Conservation (phyloP, 2,888 invertebrate species). For the Drosophila borborema region DNA sequence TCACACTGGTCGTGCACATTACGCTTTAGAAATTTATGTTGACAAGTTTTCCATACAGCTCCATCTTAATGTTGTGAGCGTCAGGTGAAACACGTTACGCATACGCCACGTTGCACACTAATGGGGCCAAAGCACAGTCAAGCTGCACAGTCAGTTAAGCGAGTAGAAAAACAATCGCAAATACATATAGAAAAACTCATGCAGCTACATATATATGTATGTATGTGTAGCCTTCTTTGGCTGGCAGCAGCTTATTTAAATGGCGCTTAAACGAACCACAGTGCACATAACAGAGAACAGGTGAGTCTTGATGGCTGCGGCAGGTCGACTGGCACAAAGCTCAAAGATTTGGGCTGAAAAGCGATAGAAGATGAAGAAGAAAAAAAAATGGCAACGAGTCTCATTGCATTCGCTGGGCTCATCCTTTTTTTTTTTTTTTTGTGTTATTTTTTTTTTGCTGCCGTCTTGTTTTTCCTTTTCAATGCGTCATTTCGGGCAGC, state of each 20-base stretch:
- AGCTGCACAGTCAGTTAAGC: constrained; percentile 8
- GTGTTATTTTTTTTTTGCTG: constrained; percentile 24
- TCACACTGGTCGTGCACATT: constrained; percentile 63
- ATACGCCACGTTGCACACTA: constrained; percentile 74
- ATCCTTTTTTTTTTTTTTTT: neutral
- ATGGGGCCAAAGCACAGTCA: constrained; percentile 60
- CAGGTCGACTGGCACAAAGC: constrained; percentile 35
- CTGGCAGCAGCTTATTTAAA: constrained; percentile 62
- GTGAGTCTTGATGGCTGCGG: constrained; percentile 20
- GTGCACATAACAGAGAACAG: constrained; percentile 18
- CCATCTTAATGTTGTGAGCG: constrained; percentile 42
- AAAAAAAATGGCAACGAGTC: neutral
- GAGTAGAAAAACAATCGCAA: constrained; percentile 8
- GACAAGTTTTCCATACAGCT: constrained; percentile 65
- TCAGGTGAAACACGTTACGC: constrained; percentile 73
- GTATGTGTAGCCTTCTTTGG: constrained; percentile 36
- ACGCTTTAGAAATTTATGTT: constrained; percentile 69
- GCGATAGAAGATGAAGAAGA: neutral
- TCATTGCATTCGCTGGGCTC: constrained; percentile 21
- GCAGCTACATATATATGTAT: neutral
- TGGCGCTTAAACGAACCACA: constrained; percentile 47
- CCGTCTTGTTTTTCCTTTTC: constrained; percentile 23
- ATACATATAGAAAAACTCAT: constrained; percentile 3
- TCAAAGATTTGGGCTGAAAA: constrained; percentile 26
- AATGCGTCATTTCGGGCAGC: constrained; percentile 59